Percentiles rank a stretch among this genome's conserved stretches.
phyloP scores from a whole-genome alignment of 2,888 invertebrate genomes.

The Hyles lineata region DNA sequence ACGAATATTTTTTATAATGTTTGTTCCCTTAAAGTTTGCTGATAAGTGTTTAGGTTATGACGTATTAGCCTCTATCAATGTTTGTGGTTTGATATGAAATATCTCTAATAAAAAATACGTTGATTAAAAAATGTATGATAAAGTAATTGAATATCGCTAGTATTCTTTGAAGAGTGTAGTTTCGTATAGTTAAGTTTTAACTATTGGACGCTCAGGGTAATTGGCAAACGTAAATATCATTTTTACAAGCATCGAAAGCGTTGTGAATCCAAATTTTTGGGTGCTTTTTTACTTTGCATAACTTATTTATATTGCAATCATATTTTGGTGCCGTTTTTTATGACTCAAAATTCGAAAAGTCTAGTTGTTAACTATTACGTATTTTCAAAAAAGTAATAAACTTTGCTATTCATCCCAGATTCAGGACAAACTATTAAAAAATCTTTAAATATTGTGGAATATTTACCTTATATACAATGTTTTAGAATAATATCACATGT shows the following conservation, averaged over 20 bases:
- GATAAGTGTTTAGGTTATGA: not conserved
- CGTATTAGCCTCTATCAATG: not conserved
- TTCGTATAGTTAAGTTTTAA: not conserved
- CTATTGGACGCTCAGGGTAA: constrained; percentile 14
- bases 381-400: no score
- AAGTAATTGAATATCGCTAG: not conserved
- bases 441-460: not conserved
- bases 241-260: constrained; percentile 4
- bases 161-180: not conserved
- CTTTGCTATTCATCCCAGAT: not conserved
- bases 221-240: constrained; percentile 7
- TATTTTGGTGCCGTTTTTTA: not conserved
- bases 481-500: not conserved
- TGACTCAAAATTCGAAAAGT: not conserved
- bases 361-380: no score
- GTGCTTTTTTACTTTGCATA: not conserved
- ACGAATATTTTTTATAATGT: constrained; percentile 1
- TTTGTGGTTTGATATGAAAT: no score
- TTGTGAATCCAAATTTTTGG: constrained; percentile 9
- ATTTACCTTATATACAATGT: not conserved
- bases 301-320: not conserved
- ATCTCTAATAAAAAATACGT: no score
- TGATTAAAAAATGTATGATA: not conserved
- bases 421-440: not conserved
- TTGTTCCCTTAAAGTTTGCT: not conserved